Percentiles rank a stretch among this genome's conserved stretches.
phyloP scores from a whole-genome alignment of 2,888 invertebrate species.

The Pristionchus mayeri region DNA sequence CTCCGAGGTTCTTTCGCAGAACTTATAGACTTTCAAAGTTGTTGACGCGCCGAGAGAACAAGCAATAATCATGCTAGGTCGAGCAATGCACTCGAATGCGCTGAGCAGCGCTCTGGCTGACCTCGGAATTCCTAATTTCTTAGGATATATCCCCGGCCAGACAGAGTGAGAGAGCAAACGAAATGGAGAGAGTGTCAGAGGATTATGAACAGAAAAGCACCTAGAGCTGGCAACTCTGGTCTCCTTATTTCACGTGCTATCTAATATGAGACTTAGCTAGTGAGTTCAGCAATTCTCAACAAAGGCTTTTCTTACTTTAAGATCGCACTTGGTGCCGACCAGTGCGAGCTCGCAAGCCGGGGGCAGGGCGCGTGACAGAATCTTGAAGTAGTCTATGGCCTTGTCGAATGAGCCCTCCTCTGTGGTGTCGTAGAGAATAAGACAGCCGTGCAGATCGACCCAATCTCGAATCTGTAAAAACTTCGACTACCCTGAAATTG shows the following conservation, averaged over 20 bases:
- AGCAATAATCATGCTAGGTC: too few species aligned
- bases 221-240: too few species aligned
- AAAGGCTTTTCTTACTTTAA: constrained; percentile 13
- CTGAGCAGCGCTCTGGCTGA: too few species aligned
- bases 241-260: neutral
- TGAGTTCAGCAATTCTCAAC: neutral
- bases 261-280: neutral
- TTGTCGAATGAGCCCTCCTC: constrained; percentile 38
- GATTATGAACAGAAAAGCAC: too few species aligned
- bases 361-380: constrained; percentile 10
- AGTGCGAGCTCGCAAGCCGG: constrained; percentile 13
- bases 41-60: too few species aligned
- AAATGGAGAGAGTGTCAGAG: too few species aligned
- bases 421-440: constrained; percentile 45
- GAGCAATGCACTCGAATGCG: too few species aligned
- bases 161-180: too few species aligned
- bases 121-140: too few species aligned
- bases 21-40: too few species aligned
- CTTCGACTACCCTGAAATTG: too few species aligned
- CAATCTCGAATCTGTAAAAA: constrained; percentile 34
- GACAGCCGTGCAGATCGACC: constrained; percentile 37
- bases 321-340: constrained; percentile 48
- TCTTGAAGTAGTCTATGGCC: neutral
- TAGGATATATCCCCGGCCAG: neutral
- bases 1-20: too few species aligned